Base-by-base conservation (phyloP, 2,888 invertebrate genomes). In the Sceliomorpha sp. region DNA sequence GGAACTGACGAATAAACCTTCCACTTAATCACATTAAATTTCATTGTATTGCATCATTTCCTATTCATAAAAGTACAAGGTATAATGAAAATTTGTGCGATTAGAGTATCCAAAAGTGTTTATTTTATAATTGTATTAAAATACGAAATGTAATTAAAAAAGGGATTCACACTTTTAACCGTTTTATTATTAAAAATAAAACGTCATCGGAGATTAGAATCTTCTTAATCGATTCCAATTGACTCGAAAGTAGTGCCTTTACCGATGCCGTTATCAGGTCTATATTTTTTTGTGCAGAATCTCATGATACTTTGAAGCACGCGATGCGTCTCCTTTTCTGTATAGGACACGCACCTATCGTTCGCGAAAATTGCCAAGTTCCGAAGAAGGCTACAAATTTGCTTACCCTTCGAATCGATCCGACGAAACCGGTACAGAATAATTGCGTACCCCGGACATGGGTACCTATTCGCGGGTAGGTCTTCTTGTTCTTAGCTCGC, bases 371-470 rank as follows among this genome's bases (percentile, higher is more conserved):
- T 59, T 32, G 12, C 32, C 34, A 53, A 20, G 31, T 34, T 24
- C 34, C 14, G 14, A 20, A 20, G 20, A 5, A 14, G 44, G 20
- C 6, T 24, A 24, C 40, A 39, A 48, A 64, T 56, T 64, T 64
- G 56, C 63, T 55, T 64, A 55, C 50, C 56, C 56, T 64, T 48
- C 50, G 42, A 56, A 64, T 24, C 31, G 24, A 55, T 50, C 42
- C 26, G 20, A 13, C 31, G 7, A 59, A 70, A 70, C 59, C 63
- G 62, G 62, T 69, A 68, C 40, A 20, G 8, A 56, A 68, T 68
- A 68, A 68, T 68, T 68, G 39, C 51, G 48, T 36, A 37, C 50
- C 37, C 12, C 32, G 17, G 31, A 31, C 15, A 45, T 32, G 24
- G 15, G 48, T 50, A 50, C 14, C 29, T 51, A 20, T 20, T 20